Evolutionary conservation across 2,113 vertebrate species (phyloP).

Genomic region (Piprites chloris): DNA sequence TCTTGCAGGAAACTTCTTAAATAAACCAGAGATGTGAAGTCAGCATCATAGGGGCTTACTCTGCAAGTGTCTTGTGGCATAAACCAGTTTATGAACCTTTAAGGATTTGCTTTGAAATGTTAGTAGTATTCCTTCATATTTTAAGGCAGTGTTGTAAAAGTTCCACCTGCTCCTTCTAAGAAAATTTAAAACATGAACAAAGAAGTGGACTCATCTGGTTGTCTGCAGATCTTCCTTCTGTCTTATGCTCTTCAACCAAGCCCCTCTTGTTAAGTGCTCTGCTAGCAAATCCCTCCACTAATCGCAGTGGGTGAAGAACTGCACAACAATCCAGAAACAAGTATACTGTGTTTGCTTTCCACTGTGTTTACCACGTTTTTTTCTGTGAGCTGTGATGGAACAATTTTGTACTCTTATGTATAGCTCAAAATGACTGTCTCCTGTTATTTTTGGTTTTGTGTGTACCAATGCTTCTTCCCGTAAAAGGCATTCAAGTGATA

Average conservation of each 20-base stretch:
- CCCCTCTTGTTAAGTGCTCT: background rate
- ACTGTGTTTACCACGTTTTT: background rate
- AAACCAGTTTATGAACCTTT: background rate
- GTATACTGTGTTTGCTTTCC: background rate
- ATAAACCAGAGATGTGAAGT: background rate
- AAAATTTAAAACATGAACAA: background rate
- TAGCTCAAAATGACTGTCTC: background rate
- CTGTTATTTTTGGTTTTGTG: background rate
- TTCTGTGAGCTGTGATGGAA: fast-evolving
- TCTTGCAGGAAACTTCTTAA: background rate
- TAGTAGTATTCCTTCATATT: background rate
- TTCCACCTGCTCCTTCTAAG: background rate
- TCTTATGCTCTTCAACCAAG: background rate
- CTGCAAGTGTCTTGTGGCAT: background rate
- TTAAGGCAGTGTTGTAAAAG: background rate
- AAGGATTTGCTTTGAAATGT: background rate
- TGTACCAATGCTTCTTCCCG: background rate
- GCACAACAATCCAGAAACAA: background rate
- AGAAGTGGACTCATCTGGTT: background rate
- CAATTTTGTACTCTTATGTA: background rate
- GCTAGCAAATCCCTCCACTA: background rate
- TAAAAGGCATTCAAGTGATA: background rate
- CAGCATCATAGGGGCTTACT: background rate
- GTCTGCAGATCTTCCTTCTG: background rate
- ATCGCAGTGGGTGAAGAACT: background rate